phyloP scores from a whole-genome alignment of 2,113 vertebrate species.

The Gavialis gangeticus region DNA sequence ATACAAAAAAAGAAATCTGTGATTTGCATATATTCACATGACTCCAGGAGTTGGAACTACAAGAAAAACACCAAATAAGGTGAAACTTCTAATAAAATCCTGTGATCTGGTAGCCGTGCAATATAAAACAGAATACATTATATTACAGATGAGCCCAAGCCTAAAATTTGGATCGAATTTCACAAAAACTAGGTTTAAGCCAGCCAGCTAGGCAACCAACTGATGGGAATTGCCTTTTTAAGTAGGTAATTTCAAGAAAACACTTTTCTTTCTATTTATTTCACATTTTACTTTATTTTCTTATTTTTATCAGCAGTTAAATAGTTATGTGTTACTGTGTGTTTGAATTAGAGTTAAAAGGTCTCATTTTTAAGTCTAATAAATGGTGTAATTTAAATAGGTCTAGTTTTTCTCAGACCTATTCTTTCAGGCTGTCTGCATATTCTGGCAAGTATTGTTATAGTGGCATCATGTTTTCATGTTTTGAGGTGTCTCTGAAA shows the following conservation, averaged over 20 bases:
- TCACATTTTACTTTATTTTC: not conserved
- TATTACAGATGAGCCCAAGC: slow-evolving; percentile 9
- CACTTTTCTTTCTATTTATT: not conserved
- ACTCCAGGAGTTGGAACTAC: not conserved
- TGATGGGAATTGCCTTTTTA: not conserved
- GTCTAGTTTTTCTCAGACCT: not conserved
- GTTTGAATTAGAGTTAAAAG: too few relatives aligned
- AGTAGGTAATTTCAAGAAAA: slow-evolving; percentile 15
- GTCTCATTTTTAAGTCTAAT: too few relatives aligned
- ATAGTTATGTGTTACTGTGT: not conserved
- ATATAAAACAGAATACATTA: slow-evolving; percentile 2
- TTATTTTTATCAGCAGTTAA: not conserved
- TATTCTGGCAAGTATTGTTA: not conserved
- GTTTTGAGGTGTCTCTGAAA: not conserved
- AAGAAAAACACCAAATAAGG: slow-evolving; percentile 23
- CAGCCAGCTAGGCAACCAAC: not conserved
- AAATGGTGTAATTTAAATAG: not conserved
- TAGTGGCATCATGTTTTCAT: not conserved
- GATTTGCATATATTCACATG: not conserved
- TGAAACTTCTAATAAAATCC: not conserved
- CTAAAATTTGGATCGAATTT: slow-evolving; percentile 53
- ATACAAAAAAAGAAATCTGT: not conserved
- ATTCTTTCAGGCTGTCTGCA: not conserved
- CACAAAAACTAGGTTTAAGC: slow-evolving; percentile 33
- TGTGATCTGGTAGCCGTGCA: slow-evolving; percentile 7